phyloP scores from a whole-genome alignment of 2,888 invertebrate genomes.

The Therioaphis trifolii region DNA sequence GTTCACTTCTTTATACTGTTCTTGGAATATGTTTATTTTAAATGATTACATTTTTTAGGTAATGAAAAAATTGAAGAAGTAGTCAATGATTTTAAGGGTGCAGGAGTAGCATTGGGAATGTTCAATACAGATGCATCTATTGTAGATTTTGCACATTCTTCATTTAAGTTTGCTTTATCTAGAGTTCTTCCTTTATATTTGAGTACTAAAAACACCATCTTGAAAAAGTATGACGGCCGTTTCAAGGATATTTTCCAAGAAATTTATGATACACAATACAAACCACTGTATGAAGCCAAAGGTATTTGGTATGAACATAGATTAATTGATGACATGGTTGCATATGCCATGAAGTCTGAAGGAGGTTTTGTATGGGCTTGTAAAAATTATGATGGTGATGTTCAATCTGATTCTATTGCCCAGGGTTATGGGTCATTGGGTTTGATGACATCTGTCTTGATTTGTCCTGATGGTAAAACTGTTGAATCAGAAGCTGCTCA shows the following conservation, averaged over 20 bases:
- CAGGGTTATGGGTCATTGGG: constrained; percentile 97
- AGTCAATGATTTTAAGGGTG: constrained; percentile 86
- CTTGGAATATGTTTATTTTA: not conserved
- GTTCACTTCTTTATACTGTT: not conserved
- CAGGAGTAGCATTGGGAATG: constrained; percentile 95
- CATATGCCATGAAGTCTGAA: constrained; percentile 96
- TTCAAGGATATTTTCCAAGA: constrained; percentile 98
- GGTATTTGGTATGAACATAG: constrained; percentile 98
- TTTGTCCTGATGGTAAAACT: constrained; percentile 98
- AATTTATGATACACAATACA: constrained; percentile 91
- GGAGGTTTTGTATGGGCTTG: constrained; percentile 99
- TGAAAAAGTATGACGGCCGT: constrained; percentile 95
- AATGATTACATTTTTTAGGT: constrained; percentile 13
- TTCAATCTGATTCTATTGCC: constrained; percentile 97
- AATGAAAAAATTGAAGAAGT: constrained; percentile 73
- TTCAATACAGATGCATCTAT: constrained; percentile 97
- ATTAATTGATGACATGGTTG: constrained; percentile 99
- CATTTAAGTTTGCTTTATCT: constrained; percentile 88
- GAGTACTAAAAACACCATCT: constrained; percentile 96
- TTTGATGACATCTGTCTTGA: constrained; percentile 96
- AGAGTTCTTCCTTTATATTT: constrained; percentile 90
- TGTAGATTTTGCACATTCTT: constrained; percentile 92
- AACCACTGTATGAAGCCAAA: constrained; percentile 82
- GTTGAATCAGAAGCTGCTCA: constrained; percentile 99
- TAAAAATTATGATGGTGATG: constrained; percentile 99